Base-by-base conservation (phyloP, 2,888 invertebrate species). In the Stegana nigrithorax region DNA sequence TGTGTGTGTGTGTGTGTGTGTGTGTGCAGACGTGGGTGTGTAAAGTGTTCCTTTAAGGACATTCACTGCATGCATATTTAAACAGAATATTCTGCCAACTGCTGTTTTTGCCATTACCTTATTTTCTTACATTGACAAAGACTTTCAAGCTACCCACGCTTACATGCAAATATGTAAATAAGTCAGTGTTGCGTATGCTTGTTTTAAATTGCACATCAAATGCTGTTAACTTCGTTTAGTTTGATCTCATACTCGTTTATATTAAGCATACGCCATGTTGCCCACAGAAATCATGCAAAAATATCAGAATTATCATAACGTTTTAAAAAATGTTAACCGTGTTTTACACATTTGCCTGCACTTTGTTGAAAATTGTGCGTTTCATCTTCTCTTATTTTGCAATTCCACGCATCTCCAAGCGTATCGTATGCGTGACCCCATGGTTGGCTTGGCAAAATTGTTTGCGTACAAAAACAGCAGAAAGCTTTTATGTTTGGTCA, bases 401-500 rank as follows among this genome's bases (percentile, higher is more conserved):
- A 39, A 39, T 39, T 39, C 17, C 10, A 14, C n/a, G n/a, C n/a
- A n/a, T n/a, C n/a, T 39, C 17, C 17, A 17, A 39, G 39, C 39
- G 39, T 39, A 17, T 39, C 4, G 17, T 14, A 8, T 32, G 32
- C n/a, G 47, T 59, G 47, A 59, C 59, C 45, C 59, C 21, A n/a
- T n/a, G n/a, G n/a, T 32, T 19, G 60, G 45, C 66, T 58, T 62
- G 64, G 65, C 56, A 61, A 65, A 64, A 67, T 27, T 64, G 64
- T 61, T 60, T 66, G 58, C 56, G 62, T n/a, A n/a, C n/a, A n/a
- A 65, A 65, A 69, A 71, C 71, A 71, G 62, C 66, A 65, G 63
- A 71, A 71, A 63, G 71, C 71, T 71, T 71, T 71, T 69, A 71
- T 63, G 62, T 63, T 61, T 55, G 64, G 62, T 65, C 71, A 71